phyloP scores from a whole-genome alignment of 2,113 vertebrate genomes.

The Procavia capensis region DNA sequence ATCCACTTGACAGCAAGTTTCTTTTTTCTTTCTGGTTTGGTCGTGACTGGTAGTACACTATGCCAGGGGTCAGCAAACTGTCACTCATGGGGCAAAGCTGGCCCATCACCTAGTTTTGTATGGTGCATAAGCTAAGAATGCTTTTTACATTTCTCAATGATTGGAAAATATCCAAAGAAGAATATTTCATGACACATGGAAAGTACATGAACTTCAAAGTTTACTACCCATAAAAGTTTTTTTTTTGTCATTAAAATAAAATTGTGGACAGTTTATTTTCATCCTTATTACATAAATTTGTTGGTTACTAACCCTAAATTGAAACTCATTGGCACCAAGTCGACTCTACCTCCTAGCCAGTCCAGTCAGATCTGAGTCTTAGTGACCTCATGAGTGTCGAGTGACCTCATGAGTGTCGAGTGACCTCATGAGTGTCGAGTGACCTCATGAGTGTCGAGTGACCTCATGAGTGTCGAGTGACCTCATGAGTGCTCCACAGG shows the following conservation, averaged over 20 bases:
- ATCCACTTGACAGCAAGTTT: too few relatives aligned
- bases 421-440: too few relatives aligned
- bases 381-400: too few relatives aligned
- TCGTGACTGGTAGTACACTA: neutral
- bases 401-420: too few relatives aligned
- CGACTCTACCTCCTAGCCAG: neutral
- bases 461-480: too few relatives aligned
- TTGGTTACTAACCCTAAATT: neutral
- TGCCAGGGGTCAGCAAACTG: neutral
- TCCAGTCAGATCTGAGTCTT: neutral
- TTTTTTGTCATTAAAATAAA: neutral
- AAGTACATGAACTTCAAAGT: neutral
- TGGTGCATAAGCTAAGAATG: neutral
- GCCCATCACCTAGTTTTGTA: neutral
- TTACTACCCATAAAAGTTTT: neutral
- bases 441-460: too few relatives aligned
- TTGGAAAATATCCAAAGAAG: neutral
- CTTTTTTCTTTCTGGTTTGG: too few relatives aligned
- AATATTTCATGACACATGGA: neutral
- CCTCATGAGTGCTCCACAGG: neutral
- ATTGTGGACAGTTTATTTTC: neutral
- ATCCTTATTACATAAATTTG: neutral
- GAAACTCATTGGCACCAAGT: too few relatives aligned
- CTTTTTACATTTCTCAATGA: conserved; percentile 8
- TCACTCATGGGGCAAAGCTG: neutral